Conservation (phyloP, 1,140 invertebrate species). For the Plectrocnemia conspersa region DNA sequence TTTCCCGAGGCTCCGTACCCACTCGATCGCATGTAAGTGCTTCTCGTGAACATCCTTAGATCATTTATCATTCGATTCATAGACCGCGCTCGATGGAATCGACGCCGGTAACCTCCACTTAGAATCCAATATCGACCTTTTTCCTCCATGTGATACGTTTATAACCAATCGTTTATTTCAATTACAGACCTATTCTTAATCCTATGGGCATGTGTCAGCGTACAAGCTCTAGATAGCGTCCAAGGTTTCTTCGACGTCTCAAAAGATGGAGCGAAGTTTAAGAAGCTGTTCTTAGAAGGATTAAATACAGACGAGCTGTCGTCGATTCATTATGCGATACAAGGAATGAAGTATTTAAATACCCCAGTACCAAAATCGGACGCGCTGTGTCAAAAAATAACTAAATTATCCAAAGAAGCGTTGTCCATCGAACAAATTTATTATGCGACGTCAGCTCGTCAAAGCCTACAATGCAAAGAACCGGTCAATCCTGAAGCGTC, state of each 20-base stretch:
- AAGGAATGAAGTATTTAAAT: constrained; percentile 45
- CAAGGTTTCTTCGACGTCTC: constrained; percentile 42
- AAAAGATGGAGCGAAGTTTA: constrained; percentile 45
- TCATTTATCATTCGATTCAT: no score
- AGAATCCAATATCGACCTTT: no score
- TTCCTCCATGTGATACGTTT: constrained; percentile 31
- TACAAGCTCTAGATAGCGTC: constrained; percentile 40
- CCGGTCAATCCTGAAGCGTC: constrained; percentile 42
- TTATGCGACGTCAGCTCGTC: constrained; percentile 43
- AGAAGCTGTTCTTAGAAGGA: constrained; percentile 44
- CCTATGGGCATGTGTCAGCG: constrained; percentile 37
- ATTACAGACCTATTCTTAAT: constrained; percentile 42
- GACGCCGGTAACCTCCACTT: no score
- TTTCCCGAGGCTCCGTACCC: no score
- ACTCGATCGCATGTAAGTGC: no score
- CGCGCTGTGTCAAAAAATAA: constrained; percentile 36
- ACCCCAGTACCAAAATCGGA: constrained; percentile 40
- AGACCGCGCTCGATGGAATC: no score
- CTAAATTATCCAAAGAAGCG: constrained; percentile 38
- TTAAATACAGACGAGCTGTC: constrained; percentile 43
- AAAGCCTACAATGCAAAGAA: constrained; percentile 41
- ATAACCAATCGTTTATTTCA: no score
- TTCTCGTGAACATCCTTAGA: no score
- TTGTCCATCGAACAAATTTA: constrained; percentile 46
- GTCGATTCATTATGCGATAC: constrained; percentile 43